A percentile compares a stretch with the other conserved stretches of the same genome.
phyloP scores from a whole-genome alignment of 2,888 invertebrate species.

The Epiblema foenella region DNA sequence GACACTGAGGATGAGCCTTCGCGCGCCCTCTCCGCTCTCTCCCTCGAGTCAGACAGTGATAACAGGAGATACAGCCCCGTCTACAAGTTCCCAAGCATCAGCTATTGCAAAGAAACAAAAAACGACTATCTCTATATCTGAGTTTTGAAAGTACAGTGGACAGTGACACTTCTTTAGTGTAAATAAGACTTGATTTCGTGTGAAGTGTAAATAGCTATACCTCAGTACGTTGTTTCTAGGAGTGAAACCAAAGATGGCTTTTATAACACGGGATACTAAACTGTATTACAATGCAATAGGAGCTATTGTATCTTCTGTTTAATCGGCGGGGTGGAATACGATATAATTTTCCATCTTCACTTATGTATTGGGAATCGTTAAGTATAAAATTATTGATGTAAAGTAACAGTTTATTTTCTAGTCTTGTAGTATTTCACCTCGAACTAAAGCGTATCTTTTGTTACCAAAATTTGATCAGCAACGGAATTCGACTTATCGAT shows the following conservation, averaged over 20 bases:
- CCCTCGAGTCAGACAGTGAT: conserved; percentile 74
- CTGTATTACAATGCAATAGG: conserved; percentile 26
- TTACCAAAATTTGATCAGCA: conserved; percentile 47
- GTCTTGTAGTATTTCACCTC: conserved; percentile 52
- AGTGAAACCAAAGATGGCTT: conserved; percentile 76
- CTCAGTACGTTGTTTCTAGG: conserved; percentile 51
- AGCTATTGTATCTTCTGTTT: conserved; percentile 3
- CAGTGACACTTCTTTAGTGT: conserved; percentile 65
- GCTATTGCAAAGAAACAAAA: conserved; percentile 76
- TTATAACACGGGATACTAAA: conserved; percentile 46
- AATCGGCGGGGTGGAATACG: conserved; percentile 24
- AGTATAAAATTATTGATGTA: conserved; percentile 35
- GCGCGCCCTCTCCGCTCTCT: conserved; percentile 75
- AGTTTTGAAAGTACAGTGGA: conserved; percentile 57
- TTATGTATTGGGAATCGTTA: conserved; percentile 39
- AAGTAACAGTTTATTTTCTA: conserved; percentile 49
- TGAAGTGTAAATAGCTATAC: conserved; percentile 70
- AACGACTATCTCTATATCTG: conserved; percentile 81
- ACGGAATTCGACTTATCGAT: conserved; percentile 46
- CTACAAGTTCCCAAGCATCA: conserved; percentile 80
- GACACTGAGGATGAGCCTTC: conserved; percentile 68
- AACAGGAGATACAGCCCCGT: conserved; percentile 78
- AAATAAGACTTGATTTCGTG: conserved; percentile 62
- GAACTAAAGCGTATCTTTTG: conserved; percentile 45
- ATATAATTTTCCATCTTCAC: conserved; percentile 24